These are phyloP conservation scores for Montipora cactus DNA, from an alignment of 64 coral and sea anemone genomes.

Conservation along the genomic window DNA sequence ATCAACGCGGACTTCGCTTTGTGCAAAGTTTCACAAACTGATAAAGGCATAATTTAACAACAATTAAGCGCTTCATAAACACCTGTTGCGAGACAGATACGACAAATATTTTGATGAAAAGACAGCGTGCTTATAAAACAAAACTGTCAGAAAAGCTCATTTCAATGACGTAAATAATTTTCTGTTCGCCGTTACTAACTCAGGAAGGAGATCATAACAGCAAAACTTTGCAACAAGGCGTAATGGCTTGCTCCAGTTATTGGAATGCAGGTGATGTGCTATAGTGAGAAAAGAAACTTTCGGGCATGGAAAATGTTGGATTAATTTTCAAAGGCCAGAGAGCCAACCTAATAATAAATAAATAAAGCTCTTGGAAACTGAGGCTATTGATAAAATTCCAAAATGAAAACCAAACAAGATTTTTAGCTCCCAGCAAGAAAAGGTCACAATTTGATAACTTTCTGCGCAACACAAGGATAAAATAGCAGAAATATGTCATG, in stretches of 20 bases:
- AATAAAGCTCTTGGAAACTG: too few species aligned
- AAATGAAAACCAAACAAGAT: too few species aligned
- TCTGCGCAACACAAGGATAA: too few species aligned
- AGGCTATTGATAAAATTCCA: too few species aligned
- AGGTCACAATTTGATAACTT: too few species aligned
- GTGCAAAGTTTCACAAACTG: not conserved
- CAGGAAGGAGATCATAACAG: not conserved
- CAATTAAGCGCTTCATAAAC: not conserved
- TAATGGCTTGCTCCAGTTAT: not conserved
- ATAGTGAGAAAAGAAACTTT: not conserved
- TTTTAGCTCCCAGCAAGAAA: too few species aligned
- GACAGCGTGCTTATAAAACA: not conserved
- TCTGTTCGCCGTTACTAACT: not conserved
- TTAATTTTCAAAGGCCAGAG: not conserved
- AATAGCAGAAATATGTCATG: too few species aligned
- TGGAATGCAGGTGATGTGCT: not conserved
- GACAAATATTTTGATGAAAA: slow-evolving; percentile 31
- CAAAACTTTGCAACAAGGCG: not conserved
- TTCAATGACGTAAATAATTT: not conserved
- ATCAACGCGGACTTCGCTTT: not conserved
- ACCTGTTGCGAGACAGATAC: slow-evolving; percentile 4
- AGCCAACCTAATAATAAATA: too few species aligned
- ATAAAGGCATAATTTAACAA: not conserved
- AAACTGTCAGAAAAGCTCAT: not conserved
- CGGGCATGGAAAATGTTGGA: too few species aligned